A percentile compares a stretch with the other conserved stretches of the same genome.
Evolutionary conservation across 2,113 vertebrate genomes (phyloP).

Genomic region (Oreochromis niloticus): DNA sequence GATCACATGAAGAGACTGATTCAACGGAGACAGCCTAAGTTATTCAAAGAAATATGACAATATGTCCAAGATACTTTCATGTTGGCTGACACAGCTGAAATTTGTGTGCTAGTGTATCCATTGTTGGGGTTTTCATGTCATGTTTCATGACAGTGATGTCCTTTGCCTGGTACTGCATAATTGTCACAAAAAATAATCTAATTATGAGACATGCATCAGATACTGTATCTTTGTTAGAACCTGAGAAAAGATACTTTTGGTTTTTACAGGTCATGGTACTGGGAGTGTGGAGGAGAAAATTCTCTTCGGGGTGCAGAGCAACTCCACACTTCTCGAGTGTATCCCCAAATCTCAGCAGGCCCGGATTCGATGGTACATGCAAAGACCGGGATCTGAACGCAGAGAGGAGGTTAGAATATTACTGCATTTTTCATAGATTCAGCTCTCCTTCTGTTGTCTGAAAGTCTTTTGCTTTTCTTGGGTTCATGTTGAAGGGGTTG

Average conservation of each 20-base stretch:
- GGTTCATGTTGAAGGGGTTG: not conserved
- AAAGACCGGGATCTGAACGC: slow-evolving; percentile 81
- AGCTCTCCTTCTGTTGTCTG: not conserved
- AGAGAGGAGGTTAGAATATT: slow-evolving; percentile 84
- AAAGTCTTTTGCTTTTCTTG: not conserved
- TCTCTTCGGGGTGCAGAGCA: slow-evolving; percentile 93
- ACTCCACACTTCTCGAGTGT: slow-evolving; percentile 97
- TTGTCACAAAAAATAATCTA: not conserved
- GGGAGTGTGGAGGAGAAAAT: slow-evolving; percentile 83
- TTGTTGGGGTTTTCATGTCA: not conserved
- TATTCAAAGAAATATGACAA: not conserved
- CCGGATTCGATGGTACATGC: slow-evolving; percentile 87
- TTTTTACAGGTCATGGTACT: slow-evolving; percentile 24
- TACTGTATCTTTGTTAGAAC: not conserved
- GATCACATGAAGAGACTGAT: not conserved
- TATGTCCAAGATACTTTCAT: not conserved
- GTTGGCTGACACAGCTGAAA: not conserved
- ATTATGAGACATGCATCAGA: not conserved
- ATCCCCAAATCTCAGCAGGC: slow-evolving; percentile 95
- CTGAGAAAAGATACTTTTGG: not conserved
- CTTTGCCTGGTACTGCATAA: not conserved
- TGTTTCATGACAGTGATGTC: not conserved
- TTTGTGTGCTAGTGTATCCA: not conserved
- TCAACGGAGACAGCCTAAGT: not conserved
- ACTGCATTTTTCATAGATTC: not conserved